Evolutionary conservation across 2,113 vertebrate genomes (phyloP), one percentile per base, ranked within the genome.

Genomic region (Dasyurus viverrinus): DNA sequence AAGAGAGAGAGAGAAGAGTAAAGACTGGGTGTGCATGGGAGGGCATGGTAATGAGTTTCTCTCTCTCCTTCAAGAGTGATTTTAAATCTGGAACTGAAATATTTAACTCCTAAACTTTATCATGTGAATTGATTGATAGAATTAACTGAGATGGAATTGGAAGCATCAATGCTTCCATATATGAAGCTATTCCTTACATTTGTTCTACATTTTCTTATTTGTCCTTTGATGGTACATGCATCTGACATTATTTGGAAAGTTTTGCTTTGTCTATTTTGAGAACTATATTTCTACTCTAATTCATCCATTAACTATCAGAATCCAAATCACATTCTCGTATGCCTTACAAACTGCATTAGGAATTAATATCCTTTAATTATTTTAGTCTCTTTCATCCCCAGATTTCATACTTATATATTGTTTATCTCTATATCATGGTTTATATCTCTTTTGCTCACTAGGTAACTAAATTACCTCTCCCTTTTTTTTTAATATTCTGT

Each of bases 391-490:
- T 90, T 7, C 2, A 76, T 12, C 30, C 30, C 12, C 60, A 36
- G 16, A 36, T 11, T 68, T 27, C 30, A 68, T 16, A 36, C 60
- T 36, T 68, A 68, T n/a, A 11, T 12, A 30, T 57, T 11, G 36
- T 4, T 60, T 12, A 36, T 68, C 3, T 68, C 60, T 68, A 52
- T 53, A 0, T 94, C 52, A 42, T 42, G 1, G 57, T 90, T 46
- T 92, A 92, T 54, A 94, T 42, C 22, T 76, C 11, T 23, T n/a
- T 89, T 16, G 23, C 50, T 94, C 52, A 89, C 92, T 94, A 92
- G 89, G 53, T 92, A 89, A 89, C 12, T 48, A 84, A 89, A 91
- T 54, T 10, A 54, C 89, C 92, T n/a, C 46, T 89, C 52, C 54
- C 10, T 11, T 92, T 52, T 48, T 48, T 92, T 24, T n/a, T 12